Evolutionary conservation across 1,140 invertebrate species (phyloP).

Genomic region (Heliconius hewitsoni): DNA sequence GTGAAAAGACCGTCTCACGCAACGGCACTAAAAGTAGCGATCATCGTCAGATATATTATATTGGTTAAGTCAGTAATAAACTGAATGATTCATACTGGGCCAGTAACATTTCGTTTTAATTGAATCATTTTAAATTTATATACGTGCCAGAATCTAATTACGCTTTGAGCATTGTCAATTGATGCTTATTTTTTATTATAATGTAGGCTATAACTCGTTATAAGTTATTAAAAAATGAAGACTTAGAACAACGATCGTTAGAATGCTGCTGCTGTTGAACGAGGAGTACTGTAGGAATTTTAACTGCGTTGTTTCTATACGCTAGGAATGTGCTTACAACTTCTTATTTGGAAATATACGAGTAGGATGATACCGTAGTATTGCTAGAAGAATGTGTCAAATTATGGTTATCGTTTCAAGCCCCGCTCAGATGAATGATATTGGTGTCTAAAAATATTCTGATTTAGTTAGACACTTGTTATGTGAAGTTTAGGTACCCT

Average conservation of each 20-base stretch:
- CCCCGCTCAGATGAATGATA: too few relatives aligned
- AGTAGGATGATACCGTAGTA: too few relatives aligned
- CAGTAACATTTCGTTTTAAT: constrained; percentile 46
- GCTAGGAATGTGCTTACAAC: neutral
- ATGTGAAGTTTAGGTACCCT: too few relatives aligned
- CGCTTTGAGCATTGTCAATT: constrained; percentile 32
- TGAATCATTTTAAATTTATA: constrained; percentile 50
- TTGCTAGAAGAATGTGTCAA: too few relatives aligned
- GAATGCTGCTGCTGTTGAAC: neutral
- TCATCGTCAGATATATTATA: constrained; percentile 29
- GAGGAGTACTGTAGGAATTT: neutral
- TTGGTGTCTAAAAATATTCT: too few relatives aligned
- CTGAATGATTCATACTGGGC: constrained; percentile 49
- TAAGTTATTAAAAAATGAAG: constrained; percentile 9
- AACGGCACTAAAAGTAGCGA: constrained; percentile 25
- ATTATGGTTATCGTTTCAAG: too few relatives aligned
- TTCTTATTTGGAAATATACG: neutral
- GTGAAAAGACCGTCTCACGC: constrained; percentile 4
- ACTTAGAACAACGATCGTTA: neutral
- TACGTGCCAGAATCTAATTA: constrained; percentile 29
- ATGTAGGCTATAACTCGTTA: constrained; percentile 16
- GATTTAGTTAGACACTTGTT: too few relatives aligned
- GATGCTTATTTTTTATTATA: constrained; percentile 25
- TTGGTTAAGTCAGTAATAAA: constrained; percentile 53
- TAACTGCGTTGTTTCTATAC: neutral